phyloP scores from a whole-genome alignment of 35 echinoderm and acorn worm genomes.

The Ophiothrix spiculata region DNA sequence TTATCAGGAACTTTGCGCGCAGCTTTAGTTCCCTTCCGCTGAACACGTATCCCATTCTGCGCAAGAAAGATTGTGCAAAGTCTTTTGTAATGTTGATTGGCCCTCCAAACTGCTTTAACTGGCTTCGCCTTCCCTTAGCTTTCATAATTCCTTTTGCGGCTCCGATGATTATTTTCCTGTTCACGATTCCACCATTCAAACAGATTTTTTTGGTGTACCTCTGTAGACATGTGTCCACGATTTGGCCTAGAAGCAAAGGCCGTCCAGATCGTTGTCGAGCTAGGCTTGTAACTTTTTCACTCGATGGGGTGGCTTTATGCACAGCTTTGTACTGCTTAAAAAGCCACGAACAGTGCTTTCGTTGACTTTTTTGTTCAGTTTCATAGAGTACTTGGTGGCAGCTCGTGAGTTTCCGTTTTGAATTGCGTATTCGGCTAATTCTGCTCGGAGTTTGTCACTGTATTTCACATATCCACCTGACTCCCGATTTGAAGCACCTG shows the following conservation, averaged over 20 bases:
- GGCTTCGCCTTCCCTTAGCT: background rate
- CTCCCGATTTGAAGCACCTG: too few species aligned
- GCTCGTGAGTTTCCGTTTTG: too few species aligned
- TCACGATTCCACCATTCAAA: background rate
- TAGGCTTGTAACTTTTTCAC: background rate
- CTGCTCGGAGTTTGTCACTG: too few species aligned
- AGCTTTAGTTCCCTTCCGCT: slow-evolving; percentile 14
- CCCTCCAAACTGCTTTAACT: background rate
- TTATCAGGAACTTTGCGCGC: background rate
- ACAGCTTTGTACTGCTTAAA: background rate
- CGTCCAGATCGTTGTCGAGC: background rate
- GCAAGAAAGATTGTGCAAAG: background rate
- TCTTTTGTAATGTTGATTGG: background rate
- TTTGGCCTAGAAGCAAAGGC: background rate
- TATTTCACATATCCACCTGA: too few species aligned
- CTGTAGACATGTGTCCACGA: background rate
- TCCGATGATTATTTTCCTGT: background rate
- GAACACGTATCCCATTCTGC: background rate
- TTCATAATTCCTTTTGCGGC: slow-evolving; percentile 9
- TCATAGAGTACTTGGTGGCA: too few species aligned
- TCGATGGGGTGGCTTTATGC: background rate
- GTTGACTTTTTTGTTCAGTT: background rate
- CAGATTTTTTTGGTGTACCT: background rate
- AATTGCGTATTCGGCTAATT: too few species aligned
- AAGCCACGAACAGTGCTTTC: background rate